Base-by-base conservation (phyloP, 2,888 invertebrate genomes). In the Ecliptopera silaceata region DNA sequence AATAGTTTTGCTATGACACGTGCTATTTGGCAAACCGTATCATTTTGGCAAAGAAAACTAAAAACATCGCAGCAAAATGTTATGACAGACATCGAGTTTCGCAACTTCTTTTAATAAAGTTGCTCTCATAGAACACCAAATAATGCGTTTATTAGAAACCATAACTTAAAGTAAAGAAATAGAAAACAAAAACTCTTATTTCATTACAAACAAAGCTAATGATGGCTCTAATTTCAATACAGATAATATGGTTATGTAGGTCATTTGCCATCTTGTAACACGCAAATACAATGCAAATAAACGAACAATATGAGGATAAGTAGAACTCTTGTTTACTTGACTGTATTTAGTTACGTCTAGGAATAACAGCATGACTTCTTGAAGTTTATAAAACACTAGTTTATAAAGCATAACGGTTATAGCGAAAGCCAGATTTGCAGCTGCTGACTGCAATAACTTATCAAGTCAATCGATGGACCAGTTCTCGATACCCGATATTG, bases 1-100 rank as follows among this genome's bases (percentile, higher is more conserved):
- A 80, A 87, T 86, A 79, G 75, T 78, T 87, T 75, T 69, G 74
- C 64, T 68, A 77, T 87, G 86, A 88, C 75, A 72, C 26, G 69
- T 68, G 74, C 70, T 71, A 71, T 75, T 72, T 47, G 69, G 56
- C 26, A 51, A 64, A 68, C 42, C 65, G 64, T 72, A 72, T 68
- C 65, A 68, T 51, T 36, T 78, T 77, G 76, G 74, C 75, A 74
- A 69, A 54, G 55, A 42, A 66, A 56, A 65, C 51, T 60, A 63
- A 42, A 59, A 59, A 56, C 44, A 61, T 62, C 18, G 49, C 29
- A 49, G 32, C n/a, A 26, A 38, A 51, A 56, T 64, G 66, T 67
- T 59, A 59, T 53, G 58, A 63, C 56, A 36, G 58, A 52, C 13
- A 49, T 15, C 12, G 32, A 54, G 58, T 44, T 64, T 20, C 18